Base-by-base conservation (phyloP, 2,113 vertebrate species). In the Maccullochella peelii region DNA sequence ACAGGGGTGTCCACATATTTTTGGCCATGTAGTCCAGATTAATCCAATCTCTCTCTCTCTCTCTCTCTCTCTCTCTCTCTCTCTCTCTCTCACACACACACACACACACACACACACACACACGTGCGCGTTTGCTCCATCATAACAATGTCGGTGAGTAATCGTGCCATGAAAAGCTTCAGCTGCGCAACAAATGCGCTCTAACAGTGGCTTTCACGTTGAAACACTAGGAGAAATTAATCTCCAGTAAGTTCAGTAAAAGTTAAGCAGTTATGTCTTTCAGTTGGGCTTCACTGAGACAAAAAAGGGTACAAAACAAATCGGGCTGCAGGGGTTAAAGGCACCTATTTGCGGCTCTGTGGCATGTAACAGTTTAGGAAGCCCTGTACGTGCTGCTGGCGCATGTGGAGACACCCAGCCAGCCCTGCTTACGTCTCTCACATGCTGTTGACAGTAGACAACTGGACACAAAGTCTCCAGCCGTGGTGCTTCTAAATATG, bases 401-500 rank as follows among this genome's bases (percentile, higher is more conserved):
- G 58, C 69, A 76, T 52, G 82, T 38, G 83, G 77, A n/a, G 79
- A 81, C 33, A 59, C 66, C 44, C 66, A 50, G 20, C 27, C 73
- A 47, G 62, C 74, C 59, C 69, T 61, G 58, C 23, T 67, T 55
- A 68, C 79, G 25, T 63, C 73, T 63, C 80, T 73, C 73, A 50
- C 82, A 61, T 36, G 66, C 87, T 77, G 84, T 30, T 89, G 83
- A 90, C 90, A 78, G 87, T 18, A 85, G 91, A 87, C 92, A 90
- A 88, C 86, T 89, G 89, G 80, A 69, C 78, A 74, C 79, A 71
- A 57, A 73, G 80, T 84, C 58, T 78, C 71, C 86, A 85, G 79
- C 84, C 81, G 78, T 69, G 84, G 83, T 20, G 86, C 70, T 90
- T 93, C 94, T 93, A 90, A 93, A 93, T 93, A 93, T 93, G 91